These are phyloP conservation scores for Tachycineta bicolor DNA, from an alignment of 2,113 vertebrate species.

Conservation along the genomic window DNA sequence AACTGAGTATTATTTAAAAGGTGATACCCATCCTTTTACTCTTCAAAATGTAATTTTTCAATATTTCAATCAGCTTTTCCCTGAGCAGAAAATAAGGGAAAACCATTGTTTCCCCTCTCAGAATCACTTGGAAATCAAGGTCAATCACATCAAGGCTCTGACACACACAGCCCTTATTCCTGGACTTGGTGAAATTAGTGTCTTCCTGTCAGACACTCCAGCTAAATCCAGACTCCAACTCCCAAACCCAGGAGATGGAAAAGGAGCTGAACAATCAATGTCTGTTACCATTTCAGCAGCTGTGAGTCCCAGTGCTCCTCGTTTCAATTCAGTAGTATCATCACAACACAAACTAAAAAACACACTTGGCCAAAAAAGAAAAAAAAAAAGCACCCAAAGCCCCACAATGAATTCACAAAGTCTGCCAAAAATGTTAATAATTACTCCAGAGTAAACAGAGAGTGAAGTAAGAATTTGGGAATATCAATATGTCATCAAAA, in stretches of 20 bases:
- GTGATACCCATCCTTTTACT: background rate
- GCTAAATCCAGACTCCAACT: background rate
- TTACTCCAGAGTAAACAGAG: background rate
- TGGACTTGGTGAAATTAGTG: background rate
- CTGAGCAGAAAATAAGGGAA: background rate
- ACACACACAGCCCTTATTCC: background rate
- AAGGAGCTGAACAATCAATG: background rate
- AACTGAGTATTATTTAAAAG: background rate
- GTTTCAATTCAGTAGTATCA: background rate
- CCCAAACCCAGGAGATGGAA: background rate
- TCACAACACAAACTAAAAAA: background rate
- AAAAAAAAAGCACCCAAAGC: background rate
- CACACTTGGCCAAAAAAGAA: too few relatives aligned
- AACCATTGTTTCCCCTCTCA: background rate
- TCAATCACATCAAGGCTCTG: background rate
- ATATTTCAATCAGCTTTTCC: background rate
- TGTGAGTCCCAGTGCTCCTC: background rate
- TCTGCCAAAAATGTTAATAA: background rate
- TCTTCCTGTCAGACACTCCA: background rate
- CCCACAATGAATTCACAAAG: background rate
- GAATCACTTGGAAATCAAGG: background rate
- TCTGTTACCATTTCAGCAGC: background rate
- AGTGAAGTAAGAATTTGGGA: background rate
- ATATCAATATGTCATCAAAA: background rate
- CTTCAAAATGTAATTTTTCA: background rate